Evolutionary conservation across 2,113 vertebrate species (phyloP).

Genomic region (Caretta caretta): DNA sequence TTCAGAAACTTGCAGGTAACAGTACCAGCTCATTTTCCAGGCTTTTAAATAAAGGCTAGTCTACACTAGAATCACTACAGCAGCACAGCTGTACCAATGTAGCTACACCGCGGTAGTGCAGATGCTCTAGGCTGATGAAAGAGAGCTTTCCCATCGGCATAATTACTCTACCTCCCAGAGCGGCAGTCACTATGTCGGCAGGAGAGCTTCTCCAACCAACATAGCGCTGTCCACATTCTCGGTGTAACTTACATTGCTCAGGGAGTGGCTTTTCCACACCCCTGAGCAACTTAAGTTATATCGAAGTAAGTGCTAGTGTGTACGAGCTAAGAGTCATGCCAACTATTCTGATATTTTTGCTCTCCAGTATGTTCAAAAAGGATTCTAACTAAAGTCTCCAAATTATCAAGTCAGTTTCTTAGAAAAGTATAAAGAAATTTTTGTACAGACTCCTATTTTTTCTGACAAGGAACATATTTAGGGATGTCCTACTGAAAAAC

Average conservation of each 20-base stretch:
- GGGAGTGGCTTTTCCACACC: too few relatives aligned
- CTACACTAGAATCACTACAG: too few relatives aligned
- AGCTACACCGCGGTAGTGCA: neutral
- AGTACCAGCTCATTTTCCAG: neutral
- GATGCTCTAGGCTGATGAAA: too few relatives aligned
- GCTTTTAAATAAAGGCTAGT: neutral
- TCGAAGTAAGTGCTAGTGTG: too few relatives aligned
- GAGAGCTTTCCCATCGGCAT: too few relatives aligned
- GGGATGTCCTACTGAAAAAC: constrained; percentile 1
- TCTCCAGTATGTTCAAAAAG: neutral
- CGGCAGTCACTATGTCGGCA: too few relatives aligned
- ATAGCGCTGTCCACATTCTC: too few relatives aligned
- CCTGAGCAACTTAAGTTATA: too few relatives aligned
- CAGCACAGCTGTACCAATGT: too few relatives aligned
- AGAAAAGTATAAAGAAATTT: constrained; percentile 13
- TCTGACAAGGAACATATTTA: constrained; percentile 34
- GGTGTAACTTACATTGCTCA: too few relatives aligned
- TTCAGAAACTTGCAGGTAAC: neutral
- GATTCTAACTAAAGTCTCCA: constrained; percentile 1
- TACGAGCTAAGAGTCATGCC: neutral
- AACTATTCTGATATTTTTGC: constrained; percentile 12
- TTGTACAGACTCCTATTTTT: constrained; percentile 30
- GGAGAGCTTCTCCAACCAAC: too few relatives aligned
- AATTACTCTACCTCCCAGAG: too few relatives aligned
- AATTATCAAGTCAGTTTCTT: constrained; percentile 12